These are phyloP conservation scores for Tonatia bakeri DNA, from an alignment of 2,113 vertebrate species.

Conservation along the genomic window DNA sequence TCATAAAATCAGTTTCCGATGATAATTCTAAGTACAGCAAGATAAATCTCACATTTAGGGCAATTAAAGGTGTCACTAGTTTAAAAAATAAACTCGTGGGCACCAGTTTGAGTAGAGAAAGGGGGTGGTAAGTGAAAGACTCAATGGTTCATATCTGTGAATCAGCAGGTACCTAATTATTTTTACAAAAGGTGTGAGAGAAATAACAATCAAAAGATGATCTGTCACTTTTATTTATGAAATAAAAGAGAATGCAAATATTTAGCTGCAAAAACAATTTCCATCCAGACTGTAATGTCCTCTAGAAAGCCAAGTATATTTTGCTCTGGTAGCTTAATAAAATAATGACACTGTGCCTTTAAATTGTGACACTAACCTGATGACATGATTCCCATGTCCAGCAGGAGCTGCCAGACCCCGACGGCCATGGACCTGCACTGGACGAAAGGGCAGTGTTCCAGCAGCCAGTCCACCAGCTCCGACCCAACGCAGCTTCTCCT, in stretches of 20 bases:
- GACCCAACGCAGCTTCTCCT: conserved; percentile 96
- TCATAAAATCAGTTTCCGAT: conserved; percentile 42
- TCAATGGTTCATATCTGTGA: not conserved
- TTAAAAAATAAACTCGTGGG: not conserved
- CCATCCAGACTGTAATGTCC: not conserved
- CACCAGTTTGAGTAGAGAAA: not conserved
- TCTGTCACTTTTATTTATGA: conserved; percentile 48
- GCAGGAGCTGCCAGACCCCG: conserved; percentile 95
- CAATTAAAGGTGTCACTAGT: not conserved
- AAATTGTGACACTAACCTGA: conserved; percentile 85
- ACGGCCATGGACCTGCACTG: conserved; percentile 89
- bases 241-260: conserved; percentile 51
- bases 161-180: conserved; percentile 3
- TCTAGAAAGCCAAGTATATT: not conserved
- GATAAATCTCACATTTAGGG: conserved; percentile 36
- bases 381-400: conserved; percentile 95
- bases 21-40: conserved; percentile 40
- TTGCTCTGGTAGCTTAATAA: not conserved
- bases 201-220: conserved; percentile 35
- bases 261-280: conserved; percentile 3
- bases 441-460: conserved; percentile 93
- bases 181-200: conserved; percentile 36
- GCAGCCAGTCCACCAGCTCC: conserved; percentile 96
- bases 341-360: not conserved
- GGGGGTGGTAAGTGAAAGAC: not conserved